Base-by-base conservation (phyloP, 1,140 invertebrate genomes). In the Magallana angulata region DNA sequence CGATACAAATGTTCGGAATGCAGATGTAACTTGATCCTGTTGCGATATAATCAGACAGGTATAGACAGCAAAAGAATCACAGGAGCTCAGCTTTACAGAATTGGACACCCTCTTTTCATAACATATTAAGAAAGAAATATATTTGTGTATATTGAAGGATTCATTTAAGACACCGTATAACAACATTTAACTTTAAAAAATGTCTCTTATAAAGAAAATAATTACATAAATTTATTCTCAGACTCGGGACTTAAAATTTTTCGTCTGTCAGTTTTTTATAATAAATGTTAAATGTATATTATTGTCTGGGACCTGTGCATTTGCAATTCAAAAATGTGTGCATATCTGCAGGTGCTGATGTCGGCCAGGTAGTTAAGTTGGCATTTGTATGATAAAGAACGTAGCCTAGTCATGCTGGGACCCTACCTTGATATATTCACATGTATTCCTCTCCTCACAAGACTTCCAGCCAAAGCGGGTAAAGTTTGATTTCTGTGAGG, bases 371-470 rank as follows among this genome's bases (percentile, higher is more conserved):
- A 64, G 14, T 64, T 18, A 18, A 7, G 18, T 14, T 64, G 62
- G 18, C 14, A 64, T 16, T 16, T 64, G 62, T 16, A 64, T 64
- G 14, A 18, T 18, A 14, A 16, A 18, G 14, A 64, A 16, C 14
- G 1, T 64, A 4, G 62, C 4, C 18, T 14, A 16, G 62, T 16
- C 18, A 3, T 64, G 18, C 14, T 64, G 62, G 3, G 14, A 64
- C 18, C 14, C 18, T 82, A 82, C 81, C 81, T 82, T 57, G 57
- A 82, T 57, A 57, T 82, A 82, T 57, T 82, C 81, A 16, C 81
- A 82, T 18, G 81, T 82, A 56, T 24, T 58, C 36, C 48, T 57
- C 14, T 7, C 18, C 57, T 82, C 48, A 82, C 81, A 82, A 24
- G 48, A 18, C 81, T 82, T 18, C 81, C 81, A 82, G 81, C 81